Evolutionary conservation across 1,140 invertebrate genomes (phyloP), one percentile per base, ranked within the genome.

Genomic region (Cherax quadricarinatus): DNA sequence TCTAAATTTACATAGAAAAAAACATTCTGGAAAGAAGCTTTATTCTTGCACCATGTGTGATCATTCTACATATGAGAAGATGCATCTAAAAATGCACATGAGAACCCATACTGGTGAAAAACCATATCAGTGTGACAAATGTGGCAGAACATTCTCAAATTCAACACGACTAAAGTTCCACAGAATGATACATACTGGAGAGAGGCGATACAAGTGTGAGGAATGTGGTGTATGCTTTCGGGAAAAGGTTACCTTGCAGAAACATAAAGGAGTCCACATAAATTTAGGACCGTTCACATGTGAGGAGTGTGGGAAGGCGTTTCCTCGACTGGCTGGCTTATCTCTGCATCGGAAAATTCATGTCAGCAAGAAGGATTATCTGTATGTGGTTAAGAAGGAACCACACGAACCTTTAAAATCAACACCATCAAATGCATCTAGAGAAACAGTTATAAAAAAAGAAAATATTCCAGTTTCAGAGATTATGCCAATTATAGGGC

Each of bases 41-140:
- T 86, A 79, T 86, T 62, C 78, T 9, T 91, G 89, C 24, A 60
- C 24, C 24, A 62, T 86, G 5, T 91, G 89, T 51, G n/a, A 66
- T 48, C 73, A 81, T 81, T 75, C 83, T 10, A 79, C 75, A n/a
- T 86, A 80, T 70, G 83, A 91, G 66, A 91, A 91, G 49, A 30
- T 60, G 24, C 82, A 91, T 14, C 60, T 91, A 21, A 80, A 16
- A 57, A 70, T 80, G 14, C 89, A 91, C 73, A 91, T 91, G 89
- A 86, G 89, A 79, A 86, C 83, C 10, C 89, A 91, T 51, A 91
- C 89, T 24, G 89, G 89, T 21, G 89, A 91, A 57, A 91, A 91
- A 30, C 89, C 89, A 9, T 91, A 91, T n/a, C 89, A 91, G 89
- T 91, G 89, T 81, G 89, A 91, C 12, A 80, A 78, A 24, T 91